phyloP scores from a whole-genome alignment of 2,797 vertebrate genomes.

The Heterohyrax brucei region DNA sequence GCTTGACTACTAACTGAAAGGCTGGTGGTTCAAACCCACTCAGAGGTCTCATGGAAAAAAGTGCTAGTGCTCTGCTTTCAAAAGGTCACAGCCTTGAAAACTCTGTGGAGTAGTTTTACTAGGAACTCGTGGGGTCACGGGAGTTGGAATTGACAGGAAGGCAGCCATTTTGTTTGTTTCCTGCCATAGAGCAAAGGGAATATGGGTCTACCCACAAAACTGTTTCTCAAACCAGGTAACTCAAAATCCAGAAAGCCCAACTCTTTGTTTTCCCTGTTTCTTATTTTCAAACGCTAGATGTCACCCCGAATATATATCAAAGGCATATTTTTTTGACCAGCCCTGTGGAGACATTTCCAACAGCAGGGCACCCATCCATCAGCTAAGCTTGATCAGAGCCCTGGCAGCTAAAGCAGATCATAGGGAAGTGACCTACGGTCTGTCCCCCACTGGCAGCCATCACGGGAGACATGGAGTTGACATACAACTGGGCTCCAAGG shows the following conservation, averaged over 20 bases:
- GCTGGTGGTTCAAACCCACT: background rate
- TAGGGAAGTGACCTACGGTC: conserved; percentile 57
- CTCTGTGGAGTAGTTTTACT: background rate
- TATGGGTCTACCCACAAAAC: background rate
- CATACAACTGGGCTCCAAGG: conserved; percentile 62
- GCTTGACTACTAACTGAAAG: background rate
- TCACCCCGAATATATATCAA: conserved; percentile 47
- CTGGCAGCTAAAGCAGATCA: conserved; percentile 65
- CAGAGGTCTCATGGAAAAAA: background rate
- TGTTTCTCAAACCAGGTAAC: background rate
- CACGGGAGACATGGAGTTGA: conserved; percentile 62
- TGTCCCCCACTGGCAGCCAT: conserved; percentile 55
- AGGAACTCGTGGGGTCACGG: background rate
- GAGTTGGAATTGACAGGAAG: background rate
- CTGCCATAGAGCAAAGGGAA: background rate
- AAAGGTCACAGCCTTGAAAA: background rate
- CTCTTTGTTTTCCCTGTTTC: conserved; percentile 4
- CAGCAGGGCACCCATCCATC: conserved; percentile 52
- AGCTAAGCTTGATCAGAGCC: conserved; percentile 64
- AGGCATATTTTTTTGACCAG: background rate
- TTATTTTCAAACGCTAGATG: conserved; percentile 14
- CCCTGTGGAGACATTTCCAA: conserved; percentile 8
- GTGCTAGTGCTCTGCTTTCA: background rate
- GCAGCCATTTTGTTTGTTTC: background rate
- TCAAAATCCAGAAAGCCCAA: background rate